Evolutionary conservation across 2,113 vertebrate species (phyloP), one percentile per base, ranked within the genome.

Genomic region (Aphelocoma coerulescens): DNA sequence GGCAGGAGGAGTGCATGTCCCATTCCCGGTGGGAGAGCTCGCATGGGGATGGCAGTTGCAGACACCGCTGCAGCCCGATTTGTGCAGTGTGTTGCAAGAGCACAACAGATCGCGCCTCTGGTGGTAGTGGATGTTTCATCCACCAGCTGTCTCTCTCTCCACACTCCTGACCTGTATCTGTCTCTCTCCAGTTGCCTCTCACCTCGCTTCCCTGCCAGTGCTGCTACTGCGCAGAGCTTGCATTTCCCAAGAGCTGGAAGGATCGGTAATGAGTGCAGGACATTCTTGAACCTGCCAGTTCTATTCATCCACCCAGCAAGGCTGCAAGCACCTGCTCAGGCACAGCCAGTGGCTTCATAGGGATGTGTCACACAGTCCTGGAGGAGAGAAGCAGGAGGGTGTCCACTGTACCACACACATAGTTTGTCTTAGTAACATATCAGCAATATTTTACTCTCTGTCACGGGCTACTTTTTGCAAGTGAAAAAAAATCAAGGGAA

Each of bases 81-180:
- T 71, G 19, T 10, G 8, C 5, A 2, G 14, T 0, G 2, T 15
- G 13, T 6, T 32, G 28, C 1, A 1, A 79, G 28, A 57, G 21
- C 27, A 7, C 18, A 0, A 16, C 10, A 1, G 26, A 44, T 39
- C 43, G 14, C 0, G 0, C 49, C 22, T 74, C 30, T 55, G 23
- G 35, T 46, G 27, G 58, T 27, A 52, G 16, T 2, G 22, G 21
- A 0, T 33, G 7, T 27, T 77, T 43, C 55, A n/a, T 7, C 46
- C 33, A 22, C 11, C 54, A 44, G 35, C 1, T 2, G 4, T 37
- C 43, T 39, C 30, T 44, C 23, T 27, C 19, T 74, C 16, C 28
- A 8, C 1, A 1, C 35, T 48, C 57, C 46, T 82, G 18, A 24
- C 6, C 24, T 27, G 16, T 21, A 21, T 12, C 43, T 9, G 13